phyloP scores from a whole-genome alignment of 1,140 invertebrate genomes.

The Propsilocerus akamusi region DNA sequence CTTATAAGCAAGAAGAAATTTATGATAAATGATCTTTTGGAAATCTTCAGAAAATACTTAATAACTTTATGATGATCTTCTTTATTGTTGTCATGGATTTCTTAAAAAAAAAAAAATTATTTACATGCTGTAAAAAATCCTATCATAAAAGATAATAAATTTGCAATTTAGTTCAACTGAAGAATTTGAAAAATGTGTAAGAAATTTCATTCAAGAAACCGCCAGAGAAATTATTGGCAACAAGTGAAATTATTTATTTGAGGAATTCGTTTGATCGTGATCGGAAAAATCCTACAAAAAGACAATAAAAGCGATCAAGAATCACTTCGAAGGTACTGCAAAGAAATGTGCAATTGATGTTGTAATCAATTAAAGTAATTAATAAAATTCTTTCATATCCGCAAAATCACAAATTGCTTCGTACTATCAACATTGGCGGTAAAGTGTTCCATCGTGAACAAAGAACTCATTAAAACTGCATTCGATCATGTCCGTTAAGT shows the following conservation, averaged over 20 bases:
- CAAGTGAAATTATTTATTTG: no score
- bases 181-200: not conserved
- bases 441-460: no score
- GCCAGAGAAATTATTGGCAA: no score
- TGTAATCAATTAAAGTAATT: slow-evolving; percentile 1
- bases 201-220: not conserved
- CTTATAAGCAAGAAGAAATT: no score
- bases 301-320: not conserved
- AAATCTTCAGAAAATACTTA: no score
- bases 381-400: not conserved
- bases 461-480: not conserved
- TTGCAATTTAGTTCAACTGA: not conserved
- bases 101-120: no score
- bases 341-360: not conserved
- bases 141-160: not conserved
- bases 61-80: no score
- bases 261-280: no score
- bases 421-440: no score
- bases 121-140: not conserved
- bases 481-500: not conserved
- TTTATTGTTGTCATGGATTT: no score
- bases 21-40: no score
- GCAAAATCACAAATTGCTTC: not conserved
- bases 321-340: not conserved
- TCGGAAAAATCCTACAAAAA: not conserved